phyloP scores from a whole-genome alignment of 64 coral and sea anemone genomes.

The Dendrophyllia cribrosa region DNA sequence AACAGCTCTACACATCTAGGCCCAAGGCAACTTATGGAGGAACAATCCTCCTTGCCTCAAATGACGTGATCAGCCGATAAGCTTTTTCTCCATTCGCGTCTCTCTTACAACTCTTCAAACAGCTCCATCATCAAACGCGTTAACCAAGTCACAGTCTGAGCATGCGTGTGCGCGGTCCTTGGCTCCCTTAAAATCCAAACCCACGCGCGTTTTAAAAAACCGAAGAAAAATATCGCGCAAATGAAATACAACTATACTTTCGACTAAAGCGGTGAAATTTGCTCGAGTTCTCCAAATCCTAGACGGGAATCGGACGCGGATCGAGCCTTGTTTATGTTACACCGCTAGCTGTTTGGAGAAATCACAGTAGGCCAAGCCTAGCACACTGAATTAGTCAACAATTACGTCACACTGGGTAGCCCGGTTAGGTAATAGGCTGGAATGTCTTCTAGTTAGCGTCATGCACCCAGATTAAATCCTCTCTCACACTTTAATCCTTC shows the following conservation, averaged over 20 bases:
- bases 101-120: slow-evolving; percentile 1
- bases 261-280: background rate
- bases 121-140: slow-evolving; percentile 18
- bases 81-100: slow-evolving; percentile 34
- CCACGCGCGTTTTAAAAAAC: background rate
- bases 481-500: background rate
- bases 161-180: background rate
- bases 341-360: slow-evolving; percentile 55
- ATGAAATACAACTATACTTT: background rate
- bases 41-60: slow-evolving; percentile 18
- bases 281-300: background rate
- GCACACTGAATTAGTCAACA: slow-evolving; percentile 65
- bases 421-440: slow-evolving; percentile 63
- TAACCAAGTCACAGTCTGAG: slow-evolving; percentile 3
- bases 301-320: background rate
- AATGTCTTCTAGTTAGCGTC: slow-evolving; percentile 63
- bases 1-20: slow-evolving; percentile 19
- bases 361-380: background rate
- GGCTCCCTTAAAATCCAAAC: background rate
- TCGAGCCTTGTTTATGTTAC: slow-evolving; percentile 2
- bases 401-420: slow-evolving; percentile 61
- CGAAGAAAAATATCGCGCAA: background rate
- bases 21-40: background rate
- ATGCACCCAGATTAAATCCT: slow-evolving; percentile 14
- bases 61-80: slow-evolving; percentile 40